Percentiles rank a stretch among this genome's conserved stretches.
Evolutionary conservation across 2,888 invertebrate species (phyloP).

Genomic region (Cremastobaeus sp.): DNA sequence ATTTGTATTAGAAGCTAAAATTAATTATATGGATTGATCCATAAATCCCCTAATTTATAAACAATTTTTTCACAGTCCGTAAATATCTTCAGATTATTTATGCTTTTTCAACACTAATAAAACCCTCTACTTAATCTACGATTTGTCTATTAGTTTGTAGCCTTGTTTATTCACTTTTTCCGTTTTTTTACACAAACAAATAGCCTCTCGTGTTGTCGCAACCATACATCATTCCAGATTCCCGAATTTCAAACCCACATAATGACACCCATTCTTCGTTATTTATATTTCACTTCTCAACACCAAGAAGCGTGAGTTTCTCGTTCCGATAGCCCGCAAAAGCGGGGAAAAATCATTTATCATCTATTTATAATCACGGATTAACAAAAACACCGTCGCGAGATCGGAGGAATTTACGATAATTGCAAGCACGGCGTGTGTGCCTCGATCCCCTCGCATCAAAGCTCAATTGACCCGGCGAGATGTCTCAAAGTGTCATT

Average conservation of each 20-base stretch:
- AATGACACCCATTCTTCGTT: slow-evolving; percentile 25
- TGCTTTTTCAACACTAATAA: slow-evolving; percentile 8
- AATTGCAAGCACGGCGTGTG: slow-evolving; percentile 22
- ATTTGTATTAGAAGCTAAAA: no score
- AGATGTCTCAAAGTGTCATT: slow-evolving; percentile 31
- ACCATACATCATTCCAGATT: slow-evolving; percentile 28
- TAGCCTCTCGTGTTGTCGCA: slow-evolving; percentile 28
- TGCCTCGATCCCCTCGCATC: background rate
- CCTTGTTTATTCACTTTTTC: background rate
- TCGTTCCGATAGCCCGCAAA: background rate
- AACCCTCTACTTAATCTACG: slow-evolving; percentile 10
- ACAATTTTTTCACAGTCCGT: background rate
- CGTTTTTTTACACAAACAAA: slow-evolving; percentile 30
- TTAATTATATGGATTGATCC: no score
- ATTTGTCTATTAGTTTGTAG: slow-evolving; percentile 31
- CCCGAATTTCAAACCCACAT: slow-evolving; percentile 21
- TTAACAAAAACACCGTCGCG: background rate
- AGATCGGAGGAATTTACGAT: slow-evolving; percentile 34
- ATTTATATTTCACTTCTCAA: slow-evolving; percentile 39
- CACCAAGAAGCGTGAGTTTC: slow-evolving; percentile 23
- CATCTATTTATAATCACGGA: slow-evolving; percentile 29
- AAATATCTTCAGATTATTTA: slow-evolving; percentile 2
- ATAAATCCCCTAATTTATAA: no score
- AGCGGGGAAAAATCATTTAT: slow-evolving; percentile 4
- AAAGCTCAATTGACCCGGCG: slow-evolving; percentile 23